phyloP scores from a whole-genome alignment of 2,888 invertebrate genomes.

The Drosophila infuscata region DNA sequence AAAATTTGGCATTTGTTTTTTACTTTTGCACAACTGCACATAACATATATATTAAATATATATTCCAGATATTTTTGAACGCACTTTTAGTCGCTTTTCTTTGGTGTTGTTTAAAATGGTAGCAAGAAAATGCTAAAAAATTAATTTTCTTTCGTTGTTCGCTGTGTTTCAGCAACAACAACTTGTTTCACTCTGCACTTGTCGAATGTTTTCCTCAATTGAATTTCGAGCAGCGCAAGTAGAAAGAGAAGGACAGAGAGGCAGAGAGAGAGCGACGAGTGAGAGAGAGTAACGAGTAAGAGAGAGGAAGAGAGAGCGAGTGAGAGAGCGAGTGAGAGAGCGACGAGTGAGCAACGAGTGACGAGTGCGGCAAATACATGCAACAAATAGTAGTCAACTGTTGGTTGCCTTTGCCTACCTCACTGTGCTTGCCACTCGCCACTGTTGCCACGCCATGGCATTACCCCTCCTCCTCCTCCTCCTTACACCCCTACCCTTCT shows the following conservation, averaged over 20 bases:
- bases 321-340: neutral
- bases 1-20: conserved; percentile 21
- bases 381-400: conserved; percentile 81
- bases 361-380: conserved; percentile 61
- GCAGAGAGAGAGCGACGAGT: conserved; percentile 7
- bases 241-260: conserved; percentile 15
- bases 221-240: conserved; percentile 39
- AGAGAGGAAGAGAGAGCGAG: neutral
- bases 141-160: conserved; percentile 61
- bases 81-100: conserved; percentile 23
- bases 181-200: conserved; percentile 80
- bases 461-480: conserved; percentile 7
- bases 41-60: neutral
- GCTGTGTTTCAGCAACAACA: conserved; percentile 78
- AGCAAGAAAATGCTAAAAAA: conserved; percentile 46
- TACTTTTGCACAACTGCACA: neutral
- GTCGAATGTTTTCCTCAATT: conserved; percentile 79
- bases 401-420: conserved; percentile 80
- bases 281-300: conserved; percentile 11
- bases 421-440: conserved; percentile 56
- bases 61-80: neutral
- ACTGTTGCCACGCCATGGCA: conserved; percentile 9
- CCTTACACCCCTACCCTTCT: conserved; percentile 1
- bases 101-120: conserved; percentile 12
- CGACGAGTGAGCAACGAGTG: conserved; percentile 45